Percentiles rank a stretch among this genome's conserved stretches.
phyloP scores from a whole-genome alignment of 1,140 invertebrate genomes.

The Cepaea nemoralis region DNA sequence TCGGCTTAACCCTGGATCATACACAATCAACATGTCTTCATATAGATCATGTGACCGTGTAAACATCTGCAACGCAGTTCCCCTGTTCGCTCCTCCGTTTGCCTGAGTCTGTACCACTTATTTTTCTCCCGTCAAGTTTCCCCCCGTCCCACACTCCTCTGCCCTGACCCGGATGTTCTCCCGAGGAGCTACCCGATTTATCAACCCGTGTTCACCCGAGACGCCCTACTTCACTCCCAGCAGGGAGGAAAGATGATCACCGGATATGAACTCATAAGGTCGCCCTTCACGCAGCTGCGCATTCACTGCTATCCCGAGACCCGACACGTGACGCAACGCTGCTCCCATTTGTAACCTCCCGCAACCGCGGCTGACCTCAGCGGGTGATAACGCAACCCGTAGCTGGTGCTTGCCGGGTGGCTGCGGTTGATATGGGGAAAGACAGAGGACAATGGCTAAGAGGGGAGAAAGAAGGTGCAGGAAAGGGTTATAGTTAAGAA shows the following conservation, averaged over 20 bases:
- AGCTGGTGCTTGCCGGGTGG: constrained; percentile 8
- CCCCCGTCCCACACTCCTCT: too few relatives aligned
- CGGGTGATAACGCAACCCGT: neutral
- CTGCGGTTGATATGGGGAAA: neutral
- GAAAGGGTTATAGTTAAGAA: neutral
- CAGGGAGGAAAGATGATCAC: constrained; percentile 11
- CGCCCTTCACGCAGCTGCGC: constrained; percentile 18
- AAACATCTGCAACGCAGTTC: too few relatives aligned
- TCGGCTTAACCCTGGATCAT: too few relatives aligned
- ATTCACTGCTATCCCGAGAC: neutral
- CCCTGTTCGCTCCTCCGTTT: too few relatives aligned
- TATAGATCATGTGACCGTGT: too few relatives aligned
- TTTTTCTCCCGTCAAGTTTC: too few relatives aligned
- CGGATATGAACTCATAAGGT: constrained; percentile 28
- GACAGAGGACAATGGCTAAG: neutral
- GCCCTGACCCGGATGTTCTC: neutral
- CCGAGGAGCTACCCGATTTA: neutral
- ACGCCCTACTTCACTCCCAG: neutral
- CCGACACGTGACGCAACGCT: constrained; percentile 22
- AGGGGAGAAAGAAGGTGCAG: neutral
- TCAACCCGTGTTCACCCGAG: neutral
- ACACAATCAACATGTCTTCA: too few relatives aligned
- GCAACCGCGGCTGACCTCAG: constrained; percentile 23
- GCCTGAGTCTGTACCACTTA: too few relatives aligned
- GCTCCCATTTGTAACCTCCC: constrained; percentile 27